Evolutionary conservation across 2,888 invertebrate genomes (phyloP).

Genomic region (Coelopa pilipes): DNA sequence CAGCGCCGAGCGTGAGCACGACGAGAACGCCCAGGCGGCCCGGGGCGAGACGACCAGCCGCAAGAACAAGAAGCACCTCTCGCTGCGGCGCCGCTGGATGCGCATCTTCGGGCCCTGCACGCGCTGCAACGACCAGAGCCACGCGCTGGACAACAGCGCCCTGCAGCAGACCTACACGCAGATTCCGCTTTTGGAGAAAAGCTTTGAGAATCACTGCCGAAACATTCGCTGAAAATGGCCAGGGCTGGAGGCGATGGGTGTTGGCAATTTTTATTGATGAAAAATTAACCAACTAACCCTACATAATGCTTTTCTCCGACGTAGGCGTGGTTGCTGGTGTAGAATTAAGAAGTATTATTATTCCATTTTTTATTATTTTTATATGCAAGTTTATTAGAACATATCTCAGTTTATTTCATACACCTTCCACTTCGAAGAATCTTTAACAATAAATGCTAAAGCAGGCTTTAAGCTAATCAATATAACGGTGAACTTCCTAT

Average conservation of each 20-base stretch:
- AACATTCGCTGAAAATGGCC: constrained; percentile 41
- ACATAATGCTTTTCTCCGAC: background rate
- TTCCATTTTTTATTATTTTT: background rate
- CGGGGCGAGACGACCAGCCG: background rate
- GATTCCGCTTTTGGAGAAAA: constrained; percentile 52
- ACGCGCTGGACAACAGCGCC: constrained; percentile 45
- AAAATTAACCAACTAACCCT: constrained; percentile 8
- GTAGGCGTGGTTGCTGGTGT: background rate
- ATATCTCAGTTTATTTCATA: background rate
- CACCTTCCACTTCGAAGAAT: background rate
- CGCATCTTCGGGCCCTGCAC: constrained; percentile 58
- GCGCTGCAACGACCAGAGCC: constrained; percentile 53
- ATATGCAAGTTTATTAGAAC: constrained; percentile 11
- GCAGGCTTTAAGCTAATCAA: constrained; percentile 37
- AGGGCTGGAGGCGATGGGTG: background rate
- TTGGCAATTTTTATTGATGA: constrained; percentile 28
- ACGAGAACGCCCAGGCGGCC: constrained; percentile 9
- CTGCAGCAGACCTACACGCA: constrained; percentile 53
- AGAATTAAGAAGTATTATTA: background rate
- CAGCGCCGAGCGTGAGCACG: background rate
- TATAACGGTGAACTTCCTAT: background rate
- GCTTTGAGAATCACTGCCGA: constrained; percentile 40
- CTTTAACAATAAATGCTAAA: constrained; percentile 37
- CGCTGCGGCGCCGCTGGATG: constrained; percentile 52
- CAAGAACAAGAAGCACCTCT: constrained; percentile 43